phyloP scores from a whole-genome alignment of 1,140 invertebrate genomes.

The Drosophila varians region DNA sequence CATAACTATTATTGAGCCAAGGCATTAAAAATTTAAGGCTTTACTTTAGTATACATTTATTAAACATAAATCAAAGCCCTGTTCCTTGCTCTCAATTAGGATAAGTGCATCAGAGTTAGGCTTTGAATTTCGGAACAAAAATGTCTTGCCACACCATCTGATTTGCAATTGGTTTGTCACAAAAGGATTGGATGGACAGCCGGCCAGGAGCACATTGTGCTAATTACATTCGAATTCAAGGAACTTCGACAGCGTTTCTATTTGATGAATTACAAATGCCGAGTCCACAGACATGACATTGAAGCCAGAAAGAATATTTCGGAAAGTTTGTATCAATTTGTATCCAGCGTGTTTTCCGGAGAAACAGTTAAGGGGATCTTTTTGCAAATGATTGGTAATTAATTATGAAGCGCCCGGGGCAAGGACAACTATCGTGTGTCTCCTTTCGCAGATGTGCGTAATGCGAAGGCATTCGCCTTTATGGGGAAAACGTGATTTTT shows the following conservation, averaged over 20 bases:
- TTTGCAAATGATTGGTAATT: conserved; percentile 14
- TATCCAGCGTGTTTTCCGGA: not conserved
- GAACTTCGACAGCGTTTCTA: not conserved
- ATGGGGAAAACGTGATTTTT: conserved; percentile 60
- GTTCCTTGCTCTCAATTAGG: not conserved
- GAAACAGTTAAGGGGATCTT: not conserved
- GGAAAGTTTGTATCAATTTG: too few species aligned
- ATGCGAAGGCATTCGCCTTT: conserved; percentile 14
- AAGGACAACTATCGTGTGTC: not conserved
- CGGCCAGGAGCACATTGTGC: not conserved
- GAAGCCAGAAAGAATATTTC: not conserved
- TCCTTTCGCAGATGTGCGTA: not conserved
- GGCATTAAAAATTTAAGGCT: too few species aligned
- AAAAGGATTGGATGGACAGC: not conserved
- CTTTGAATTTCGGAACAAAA: not conserved
- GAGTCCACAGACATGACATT: not conserved
- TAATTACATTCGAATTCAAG: conserved; percentile 1
- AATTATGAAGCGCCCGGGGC: conserved; percentile 21
- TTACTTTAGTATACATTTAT: too few species aligned
- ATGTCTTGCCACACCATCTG: not conserved
- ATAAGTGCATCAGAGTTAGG: not conserved
- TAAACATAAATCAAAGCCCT: not conserved
- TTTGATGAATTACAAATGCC: not conserved
- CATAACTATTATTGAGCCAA: too few species aligned
- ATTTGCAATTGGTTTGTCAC: not conserved